phyloP scores from a whole-genome alignment of 2,888 invertebrate species.

The Tachina lurida region DNA sequence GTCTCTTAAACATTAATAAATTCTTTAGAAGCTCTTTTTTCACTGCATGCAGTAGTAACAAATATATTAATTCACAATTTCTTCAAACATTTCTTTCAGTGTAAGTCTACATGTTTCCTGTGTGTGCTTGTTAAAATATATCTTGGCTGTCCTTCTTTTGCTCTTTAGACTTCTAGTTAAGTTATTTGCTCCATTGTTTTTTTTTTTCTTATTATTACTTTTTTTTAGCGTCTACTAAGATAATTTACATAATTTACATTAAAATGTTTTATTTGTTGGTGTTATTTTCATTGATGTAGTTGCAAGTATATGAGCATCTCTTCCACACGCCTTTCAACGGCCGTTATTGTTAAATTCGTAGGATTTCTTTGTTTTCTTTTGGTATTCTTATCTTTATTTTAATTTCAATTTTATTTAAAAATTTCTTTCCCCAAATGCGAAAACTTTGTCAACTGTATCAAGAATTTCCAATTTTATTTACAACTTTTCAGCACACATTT shows the following conservation, averaged over 20 bases:
- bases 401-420: slow-evolving; percentile 45
- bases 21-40: too few relatives aligned
- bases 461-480: slow-evolving; percentile 40
- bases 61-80: too few relatives aligned
- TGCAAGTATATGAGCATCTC: slow-evolving; percentile 76
- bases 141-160: slow-evolving; percentile 26
- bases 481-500: slow-evolving; percentile 15
- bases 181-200: slow-evolving; percentile 13
- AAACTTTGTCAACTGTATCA: slow-evolving; percentile 41
- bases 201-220: slow-evolving; percentile 16
- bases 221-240: slow-evolving; percentile 77
- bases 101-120: slow-evolving; percentile 14
- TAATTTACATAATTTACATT: slow-evolving; percentile 81
- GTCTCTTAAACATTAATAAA: too few relatives aligned
- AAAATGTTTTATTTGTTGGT: slow-evolving; percentile 76
- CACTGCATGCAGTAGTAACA: too few relatives aligned
- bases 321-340: slow-evolving; percentile 63
- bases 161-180: slow-evolving; percentile 42
- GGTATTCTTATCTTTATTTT: slow-evolving; percentile 28
- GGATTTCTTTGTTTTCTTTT: neutral
- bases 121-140: slow-evolving; percentile 25
- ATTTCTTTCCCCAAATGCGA: slow-evolving; percentile 16
- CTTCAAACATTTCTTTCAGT: slow-evolving; percentile 23
- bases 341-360: neutral
- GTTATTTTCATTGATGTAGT: slow-evolving; percentile 56